phyloP scores from a whole-genome alignment of 1,140 invertebrate species.

The Camponotus pennsylvanicus region DNA sequence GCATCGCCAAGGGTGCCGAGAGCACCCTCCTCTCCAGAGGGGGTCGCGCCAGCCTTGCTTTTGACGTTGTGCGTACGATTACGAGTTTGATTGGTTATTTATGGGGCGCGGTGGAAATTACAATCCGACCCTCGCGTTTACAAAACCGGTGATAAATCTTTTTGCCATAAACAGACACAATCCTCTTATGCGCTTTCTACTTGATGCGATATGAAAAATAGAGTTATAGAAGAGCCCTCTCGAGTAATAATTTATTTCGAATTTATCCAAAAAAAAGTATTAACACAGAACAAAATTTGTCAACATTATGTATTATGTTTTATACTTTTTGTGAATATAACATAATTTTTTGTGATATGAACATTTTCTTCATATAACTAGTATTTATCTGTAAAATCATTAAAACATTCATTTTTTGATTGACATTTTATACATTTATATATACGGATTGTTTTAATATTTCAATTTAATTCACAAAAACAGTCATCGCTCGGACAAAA shows the following conservation, averaged over 20 bases:
- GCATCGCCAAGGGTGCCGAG: conserved; percentile 44
- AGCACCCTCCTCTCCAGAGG: background rate
- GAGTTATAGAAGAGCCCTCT: conserved; percentile 13
- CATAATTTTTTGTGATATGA: background rate
- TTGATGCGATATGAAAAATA: conserved; percentile 32
- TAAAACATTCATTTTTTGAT: background rate
- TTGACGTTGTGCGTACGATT: conserved; percentile 60
- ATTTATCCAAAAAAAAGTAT: conserved; percentile 9
- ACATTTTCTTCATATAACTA: background rate
- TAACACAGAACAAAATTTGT: background rate
- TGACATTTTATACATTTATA: too few species aligned
- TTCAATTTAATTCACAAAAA: conserved; percentile 16
- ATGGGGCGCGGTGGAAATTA: conserved; percentile 56
- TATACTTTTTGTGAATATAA: background rate
- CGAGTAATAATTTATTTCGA: conserved; percentile 1
- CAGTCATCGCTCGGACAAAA: background rate
- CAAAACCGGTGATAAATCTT: conserved; percentile 48
- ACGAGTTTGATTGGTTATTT: conserved; percentile 68
- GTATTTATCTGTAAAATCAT: background rate
- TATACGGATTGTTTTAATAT: background rate
- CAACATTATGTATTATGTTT: too few species aligned
- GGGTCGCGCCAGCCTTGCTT: conserved; percentile 23
- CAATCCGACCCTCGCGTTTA: conserved; percentile 50
- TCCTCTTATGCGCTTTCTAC: conserved; percentile 45
- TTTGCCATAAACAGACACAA: conserved; percentile 57